A percentile compares a stretch with the other conserved stretches of the same genome.
Evolutionary conservation across 2,888 invertebrate genomes (phyloP).

Genomic region (Drosophila anomalata): DNA sequence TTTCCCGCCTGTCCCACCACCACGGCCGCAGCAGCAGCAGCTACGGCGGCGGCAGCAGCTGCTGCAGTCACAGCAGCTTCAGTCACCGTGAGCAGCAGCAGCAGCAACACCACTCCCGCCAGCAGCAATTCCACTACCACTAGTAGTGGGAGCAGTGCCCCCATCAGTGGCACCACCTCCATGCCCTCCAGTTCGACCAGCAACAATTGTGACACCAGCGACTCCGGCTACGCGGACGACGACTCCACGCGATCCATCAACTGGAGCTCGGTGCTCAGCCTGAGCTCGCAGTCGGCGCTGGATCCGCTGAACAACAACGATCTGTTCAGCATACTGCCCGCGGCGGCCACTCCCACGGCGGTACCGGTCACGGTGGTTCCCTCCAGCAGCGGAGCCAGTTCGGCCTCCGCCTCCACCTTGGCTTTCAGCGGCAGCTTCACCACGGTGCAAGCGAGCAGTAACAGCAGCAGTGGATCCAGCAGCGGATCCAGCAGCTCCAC

Average conservation of each 20-base stretch:
- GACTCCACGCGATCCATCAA: slow-evolving; percentile 92
- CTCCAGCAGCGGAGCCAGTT: slow-evolving; percentile 26
- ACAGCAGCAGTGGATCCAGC: slow-evolving; percentile 32
- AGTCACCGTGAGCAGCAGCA: slow-evolving; percentile 30
- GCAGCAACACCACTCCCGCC: slow-evolving; percentile 12
- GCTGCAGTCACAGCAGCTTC: slow-evolving; percentile 24
- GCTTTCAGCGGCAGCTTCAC: slow-evolving; percentile 82
- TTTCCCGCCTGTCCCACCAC: slow-evolving; percentile 85
- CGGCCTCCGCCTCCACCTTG: slow-evolving; percentile 59
- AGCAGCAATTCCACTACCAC: slow-evolving; percentile 31
- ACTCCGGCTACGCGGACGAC: slow-evolving; percentile 91
- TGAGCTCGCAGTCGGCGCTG: slow-evolving; percentile 93
- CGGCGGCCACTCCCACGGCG: slow-evolving; percentile 78
- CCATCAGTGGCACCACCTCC: slow-evolving; percentile 8
- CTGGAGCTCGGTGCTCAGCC: slow-evolving; percentile 95
- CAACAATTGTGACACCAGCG: slow-evolving; percentile 85
- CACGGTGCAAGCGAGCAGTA: slow-evolving; percentile 68
- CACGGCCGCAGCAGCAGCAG: slow-evolving; percentile 30
- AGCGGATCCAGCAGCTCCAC: slow-evolving; percentile 61
- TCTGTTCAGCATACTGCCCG: slow-evolving; percentile 85
- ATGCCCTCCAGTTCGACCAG: slow-evolving; percentile 36
- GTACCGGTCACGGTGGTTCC: slow-evolving; percentile 71
- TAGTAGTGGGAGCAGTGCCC: slow-evolving; percentile 32
- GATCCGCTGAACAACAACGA: slow-evolving; percentile 93
- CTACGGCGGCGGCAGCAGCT: slow-evolving; percentile 42